Evolutionary conservation across 2,113 vertebrate species (phyloP).

Genomic region (Onychorhynchus coronatus): DNA sequence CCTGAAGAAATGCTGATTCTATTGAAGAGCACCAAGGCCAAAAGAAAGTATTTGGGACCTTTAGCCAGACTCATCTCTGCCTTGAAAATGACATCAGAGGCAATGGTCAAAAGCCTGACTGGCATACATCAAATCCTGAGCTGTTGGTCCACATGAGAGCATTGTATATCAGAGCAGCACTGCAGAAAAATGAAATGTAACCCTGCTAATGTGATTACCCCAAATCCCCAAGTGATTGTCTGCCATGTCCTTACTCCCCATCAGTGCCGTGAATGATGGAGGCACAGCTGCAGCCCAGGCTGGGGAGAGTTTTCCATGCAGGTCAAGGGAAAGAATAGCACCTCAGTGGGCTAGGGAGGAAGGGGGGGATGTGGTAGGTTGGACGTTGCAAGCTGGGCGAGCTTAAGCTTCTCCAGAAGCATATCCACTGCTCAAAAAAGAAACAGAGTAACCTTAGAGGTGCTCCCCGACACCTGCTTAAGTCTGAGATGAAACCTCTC

Average conservation of each 20-base stretch:
- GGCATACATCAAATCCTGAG: not conserved
- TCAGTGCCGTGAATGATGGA: not conserved
- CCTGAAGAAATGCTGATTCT: not conserved
- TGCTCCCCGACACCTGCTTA: not conserved
- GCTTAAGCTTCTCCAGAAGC: not conserved
- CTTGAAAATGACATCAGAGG: not conserved
- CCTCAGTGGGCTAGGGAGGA: not conserved
- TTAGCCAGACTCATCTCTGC: not conserved
- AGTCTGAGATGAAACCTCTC: not conserved
- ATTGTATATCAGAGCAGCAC: not conserved
- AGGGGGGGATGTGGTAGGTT: not conserved
- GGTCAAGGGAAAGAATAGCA: not conserved
- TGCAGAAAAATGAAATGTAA: not conserved
- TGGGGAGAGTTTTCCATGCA: not conserved
- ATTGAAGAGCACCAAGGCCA: not conserved
- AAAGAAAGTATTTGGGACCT: not conserved
- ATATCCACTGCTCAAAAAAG: not conserved
- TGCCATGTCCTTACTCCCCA: not conserved
- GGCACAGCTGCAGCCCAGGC: not conserved
- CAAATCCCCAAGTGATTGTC: not conserved
- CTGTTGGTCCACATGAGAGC: accelerated
- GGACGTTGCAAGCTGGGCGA: too few species aligned
- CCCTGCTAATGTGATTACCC: accelerated
- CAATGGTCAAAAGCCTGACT: not conserved
- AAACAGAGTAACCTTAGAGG: not conserved